Evolutionary conservation across 2,888 invertebrate species (phyloP).

Genomic region (Diloba caeruleocephala): DNA sequence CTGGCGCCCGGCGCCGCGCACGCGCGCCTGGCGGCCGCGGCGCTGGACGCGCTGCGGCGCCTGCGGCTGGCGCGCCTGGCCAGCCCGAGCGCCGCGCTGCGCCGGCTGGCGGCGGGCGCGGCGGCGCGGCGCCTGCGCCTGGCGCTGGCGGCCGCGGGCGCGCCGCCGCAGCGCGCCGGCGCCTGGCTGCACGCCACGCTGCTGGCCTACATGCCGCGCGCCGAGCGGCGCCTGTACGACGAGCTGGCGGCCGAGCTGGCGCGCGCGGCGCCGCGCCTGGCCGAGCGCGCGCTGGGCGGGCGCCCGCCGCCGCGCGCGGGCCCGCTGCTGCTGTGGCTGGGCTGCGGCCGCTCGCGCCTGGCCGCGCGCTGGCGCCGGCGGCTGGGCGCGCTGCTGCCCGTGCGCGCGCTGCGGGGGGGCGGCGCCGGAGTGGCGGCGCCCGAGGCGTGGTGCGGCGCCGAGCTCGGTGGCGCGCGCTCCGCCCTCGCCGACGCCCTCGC

Average conservation of each 20-base stretch:
- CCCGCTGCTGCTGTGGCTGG: constrained; percentile 61
- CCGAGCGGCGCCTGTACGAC: constrained; percentile 60
- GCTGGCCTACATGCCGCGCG: constrained; percentile 57
- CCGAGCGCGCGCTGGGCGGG: constrained; percentile 57
- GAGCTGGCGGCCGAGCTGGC: constrained; percentile 64
- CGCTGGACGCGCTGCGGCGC: constrained; percentile 57
- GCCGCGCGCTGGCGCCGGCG: constrained; percentile 64
- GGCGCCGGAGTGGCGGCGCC: constrained; percentile 54
- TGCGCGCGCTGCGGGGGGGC: constrained; percentile 57
- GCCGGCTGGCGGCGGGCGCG: constrained; percentile 47
- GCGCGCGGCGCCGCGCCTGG: constrained; percentile 63
- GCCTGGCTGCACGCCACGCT: constrained; percentile 68
- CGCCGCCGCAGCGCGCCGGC: constrained; percentile 59
- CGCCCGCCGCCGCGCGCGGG: constrained; percentile 33
- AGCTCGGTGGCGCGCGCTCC: constrained; percentile 52
- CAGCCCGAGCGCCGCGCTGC: too few species aligned
- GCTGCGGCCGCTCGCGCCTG: constrained; percentile 51
- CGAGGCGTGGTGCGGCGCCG: constrained; percentile 68
- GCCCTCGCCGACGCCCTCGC: constrained; percentile 67
- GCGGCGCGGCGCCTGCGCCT: constrained; percentile 61
- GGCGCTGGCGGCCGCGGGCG: constrained; percentile 59
- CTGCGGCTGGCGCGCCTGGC: constrained; percentile 64
- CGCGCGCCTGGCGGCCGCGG: constrained; percentile 64
- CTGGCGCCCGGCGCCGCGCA: constrained; percentile 65
- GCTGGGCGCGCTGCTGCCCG: constrained; percentile 63